Percentiles rank a stretch among this genome's conserved stretches.
These are phyloP conservation scores for Nycticebus coucang DNA, from an alignment of 2,113 vertebrate genomes.

Conservation along the genomic window DNA sequence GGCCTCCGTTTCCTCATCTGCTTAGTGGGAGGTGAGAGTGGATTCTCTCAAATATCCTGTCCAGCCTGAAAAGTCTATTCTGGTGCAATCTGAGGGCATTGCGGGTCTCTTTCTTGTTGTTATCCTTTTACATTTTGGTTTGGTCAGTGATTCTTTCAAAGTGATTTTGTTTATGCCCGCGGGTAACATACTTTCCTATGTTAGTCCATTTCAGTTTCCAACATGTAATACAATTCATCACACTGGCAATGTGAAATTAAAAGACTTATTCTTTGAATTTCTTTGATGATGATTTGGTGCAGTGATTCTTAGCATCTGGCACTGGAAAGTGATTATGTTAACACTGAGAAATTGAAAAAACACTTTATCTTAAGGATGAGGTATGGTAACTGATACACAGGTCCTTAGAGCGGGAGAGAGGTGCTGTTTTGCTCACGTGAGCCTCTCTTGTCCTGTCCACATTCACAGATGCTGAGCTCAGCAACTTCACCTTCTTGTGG, in stretches of 20 bases:
- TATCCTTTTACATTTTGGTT: neutral
- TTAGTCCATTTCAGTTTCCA: neutral
- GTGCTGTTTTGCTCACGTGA: neutral
- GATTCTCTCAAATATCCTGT: neutral
- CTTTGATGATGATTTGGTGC: neutral
- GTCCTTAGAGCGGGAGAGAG: neutral
- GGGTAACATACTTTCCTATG: neutral
- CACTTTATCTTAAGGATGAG: neutral
- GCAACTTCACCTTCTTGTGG: neutral
- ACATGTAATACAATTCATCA: neutral
- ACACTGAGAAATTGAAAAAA: neutral
- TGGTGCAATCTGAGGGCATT: neutral
- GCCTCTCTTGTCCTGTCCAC: neutral
- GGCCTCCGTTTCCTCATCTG: neutral
- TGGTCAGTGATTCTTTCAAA: neutral
- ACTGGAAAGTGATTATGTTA: neutral
- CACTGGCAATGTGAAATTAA: neutral
- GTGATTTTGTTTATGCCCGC: neutral
- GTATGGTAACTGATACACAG: neutral
- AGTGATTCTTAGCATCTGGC: neutral
- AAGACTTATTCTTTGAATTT: neutral
- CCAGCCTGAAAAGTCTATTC: neutral
- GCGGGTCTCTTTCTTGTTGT: neutral
- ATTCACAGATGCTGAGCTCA: neutral
- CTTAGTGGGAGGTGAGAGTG: neutral